These are phyloP conservation scores for Corydoras maculifer DNA, from an alignment of 2,113 vertebrate genomes.

Conservation along the genomic window DNA sequence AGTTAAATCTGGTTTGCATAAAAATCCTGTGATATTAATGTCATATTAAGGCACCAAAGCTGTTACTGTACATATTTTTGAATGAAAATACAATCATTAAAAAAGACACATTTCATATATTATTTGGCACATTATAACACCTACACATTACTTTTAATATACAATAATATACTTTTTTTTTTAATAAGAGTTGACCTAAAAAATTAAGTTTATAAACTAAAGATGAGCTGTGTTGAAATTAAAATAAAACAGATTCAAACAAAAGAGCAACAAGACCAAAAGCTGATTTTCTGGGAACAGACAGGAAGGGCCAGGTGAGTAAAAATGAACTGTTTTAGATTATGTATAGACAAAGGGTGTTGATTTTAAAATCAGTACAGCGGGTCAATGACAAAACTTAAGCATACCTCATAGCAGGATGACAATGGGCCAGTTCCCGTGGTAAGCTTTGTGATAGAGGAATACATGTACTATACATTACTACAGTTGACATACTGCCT, in stretches of 20 bases:
- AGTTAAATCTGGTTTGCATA: no score
- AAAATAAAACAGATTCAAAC: constrained; percentile 26
- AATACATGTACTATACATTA: constrained; percentile 56
- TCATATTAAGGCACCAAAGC: no score
- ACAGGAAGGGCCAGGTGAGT: constrained; percentile 36
- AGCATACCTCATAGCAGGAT: constrained; percentile 64
- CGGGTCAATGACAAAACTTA: constrained; percentile 47
- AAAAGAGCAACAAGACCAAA: constrained; percentile 32
- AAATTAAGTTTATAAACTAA: background rate
- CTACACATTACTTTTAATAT: background rate
- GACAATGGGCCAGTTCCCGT: constrained; percentile 62
- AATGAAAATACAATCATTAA: no score
- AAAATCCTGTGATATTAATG: no score
- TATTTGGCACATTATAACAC: background rate
- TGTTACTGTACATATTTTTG: no score
- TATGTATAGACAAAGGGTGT: constrained; percentile 23
- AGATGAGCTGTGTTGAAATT: constrained; percentile 2
- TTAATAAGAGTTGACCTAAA: constrained; percentile 2
- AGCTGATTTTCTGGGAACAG: constrained; percentile 24
- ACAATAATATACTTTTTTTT: background rate
- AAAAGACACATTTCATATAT: no score
- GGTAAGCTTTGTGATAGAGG: constrained; percentile 67
- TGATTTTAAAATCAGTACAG: constrained; percentile 44
- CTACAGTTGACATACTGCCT: constrained; percentile 36
- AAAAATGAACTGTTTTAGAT: constrained; percentile 36